Percentiles rank a stretch among this genome's conserved stretches.
phyloP scores from a whole-genome alignment of 2,888 invertebrate species.

The Latrodectus hesperus region DNA sequence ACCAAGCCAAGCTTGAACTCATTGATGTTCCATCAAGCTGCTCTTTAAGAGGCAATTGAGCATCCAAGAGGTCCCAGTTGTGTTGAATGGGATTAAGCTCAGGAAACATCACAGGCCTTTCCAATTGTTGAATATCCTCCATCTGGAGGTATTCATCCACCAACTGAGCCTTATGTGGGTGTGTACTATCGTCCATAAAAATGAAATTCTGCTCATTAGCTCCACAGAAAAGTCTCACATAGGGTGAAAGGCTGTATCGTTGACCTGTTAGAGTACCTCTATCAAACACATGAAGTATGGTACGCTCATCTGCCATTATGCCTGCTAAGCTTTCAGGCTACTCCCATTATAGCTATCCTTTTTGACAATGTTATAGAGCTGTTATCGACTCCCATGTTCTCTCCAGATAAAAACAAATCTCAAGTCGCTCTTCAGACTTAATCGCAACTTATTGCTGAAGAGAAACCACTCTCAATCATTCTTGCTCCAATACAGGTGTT shows the following conservation, averaged over 20 bases:
- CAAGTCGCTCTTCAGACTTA: no score
- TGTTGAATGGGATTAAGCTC: not conserved
- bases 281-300: no score
- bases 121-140: not conserved
- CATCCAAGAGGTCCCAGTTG: not conserved
- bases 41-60: not conserved
- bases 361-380: not conserved
- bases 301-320: no score
- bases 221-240: not conserved
- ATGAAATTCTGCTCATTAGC: not conserved
- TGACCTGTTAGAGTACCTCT: no score
- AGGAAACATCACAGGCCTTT: not conserved
- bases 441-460: no score
- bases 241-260: not conserved
- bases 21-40: not conserved
- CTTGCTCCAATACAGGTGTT: no score
- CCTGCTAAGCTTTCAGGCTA: not conserved
- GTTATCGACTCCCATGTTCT: no score
- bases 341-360: not conserved
- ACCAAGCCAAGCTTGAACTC: not conserved
- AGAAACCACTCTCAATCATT: no score
- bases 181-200: not conserved
- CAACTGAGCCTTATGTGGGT: not conserved
- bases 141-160: not conserved
- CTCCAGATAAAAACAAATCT: no score